These are phyloP conservation scores for Punctoribates punctum DNA, from an alignment of 2,888 invertebrate genomes.

Conservation along the genomic window DNA sequence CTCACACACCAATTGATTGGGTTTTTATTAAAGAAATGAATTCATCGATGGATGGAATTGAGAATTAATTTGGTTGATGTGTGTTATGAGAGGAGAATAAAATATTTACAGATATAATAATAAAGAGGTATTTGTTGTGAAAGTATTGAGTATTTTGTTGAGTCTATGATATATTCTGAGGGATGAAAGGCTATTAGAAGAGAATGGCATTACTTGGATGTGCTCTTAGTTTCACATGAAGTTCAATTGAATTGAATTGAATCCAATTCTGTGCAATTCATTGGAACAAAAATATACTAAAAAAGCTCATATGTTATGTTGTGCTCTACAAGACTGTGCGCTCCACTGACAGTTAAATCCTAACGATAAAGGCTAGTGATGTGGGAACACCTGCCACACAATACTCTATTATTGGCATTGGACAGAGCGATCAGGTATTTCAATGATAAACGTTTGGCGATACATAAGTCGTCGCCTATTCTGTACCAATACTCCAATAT, in stretches of 20 bases:
- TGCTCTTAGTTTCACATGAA: neutral
- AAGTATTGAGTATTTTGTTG: neutral
- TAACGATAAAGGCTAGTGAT: constrained; percentile 19
- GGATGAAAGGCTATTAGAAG: neutral
- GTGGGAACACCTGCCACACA: constrained; percentile 29
- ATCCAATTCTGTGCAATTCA: neutral
- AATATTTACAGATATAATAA: neutral
- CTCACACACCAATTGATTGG: neutral
- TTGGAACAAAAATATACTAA: neutral
- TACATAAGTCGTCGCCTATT: neutral
- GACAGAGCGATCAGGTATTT: constrained; percentile 1
- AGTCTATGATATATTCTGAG: neutral
- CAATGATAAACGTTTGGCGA: neutral
- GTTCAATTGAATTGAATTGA: too few relatives aligned
- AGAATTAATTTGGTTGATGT: too few relatives aligned
- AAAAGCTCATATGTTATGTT: constrained; percentile 27
- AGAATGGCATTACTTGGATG: constrained; percentile 3
- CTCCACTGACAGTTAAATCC: constrained; percentile 18
- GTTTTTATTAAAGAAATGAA: neutral
- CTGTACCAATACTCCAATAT: neutral
- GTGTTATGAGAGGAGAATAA: neutral
- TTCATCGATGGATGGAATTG: too few relatives aligned
- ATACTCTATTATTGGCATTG: constrained; percentile 13
- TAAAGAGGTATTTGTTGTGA: neutral
- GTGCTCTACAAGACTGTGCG: neutral